Conservation (phyloP, 2,888 invertebrate genomes). For the Venustoraphidia nigricollis region DNA sequence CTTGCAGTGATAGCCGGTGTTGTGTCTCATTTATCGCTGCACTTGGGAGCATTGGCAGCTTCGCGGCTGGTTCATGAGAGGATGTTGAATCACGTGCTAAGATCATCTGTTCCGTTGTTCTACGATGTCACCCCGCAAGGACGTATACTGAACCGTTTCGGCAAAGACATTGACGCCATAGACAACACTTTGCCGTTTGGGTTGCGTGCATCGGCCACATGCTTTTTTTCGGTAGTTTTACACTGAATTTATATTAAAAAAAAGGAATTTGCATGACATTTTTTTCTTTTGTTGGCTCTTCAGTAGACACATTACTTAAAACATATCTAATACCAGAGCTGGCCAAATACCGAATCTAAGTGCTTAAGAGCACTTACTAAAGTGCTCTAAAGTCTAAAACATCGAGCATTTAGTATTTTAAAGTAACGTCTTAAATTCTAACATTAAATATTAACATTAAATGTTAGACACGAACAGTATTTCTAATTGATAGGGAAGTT, state of each 20-base stretch:
- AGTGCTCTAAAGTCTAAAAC: no score
- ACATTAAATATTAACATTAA: no score
- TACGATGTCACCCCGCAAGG: conserved; percentile 71
- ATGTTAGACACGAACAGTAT: no score
- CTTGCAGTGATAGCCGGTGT: conserved; percentile 47
- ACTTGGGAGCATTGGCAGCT: conserved; percentile 47
- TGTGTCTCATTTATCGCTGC: conserved; percentile 49
- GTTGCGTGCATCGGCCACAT: conserved; percentile 52
- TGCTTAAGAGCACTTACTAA: no score
- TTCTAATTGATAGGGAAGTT: no score
- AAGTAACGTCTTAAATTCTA: no score
- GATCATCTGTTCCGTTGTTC: conserved; percentile 52
- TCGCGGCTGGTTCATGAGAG: conserved; percentile 45
- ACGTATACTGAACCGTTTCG: conserved; percentile 62
- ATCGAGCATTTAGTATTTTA: no score
- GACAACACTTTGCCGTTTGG: conserved; percentile 58
- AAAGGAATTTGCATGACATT: not conserved
- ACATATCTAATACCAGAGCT: not conserved
- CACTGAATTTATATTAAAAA: conserved; percentile 14
- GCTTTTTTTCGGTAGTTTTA: conserved; percentile 41
- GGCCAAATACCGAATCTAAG: no score
- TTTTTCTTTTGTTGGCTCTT: not conserved
- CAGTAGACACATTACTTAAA: not conserved
- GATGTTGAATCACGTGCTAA: conserved; percentile 47
- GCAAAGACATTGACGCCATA: conserved; percentile 57